These are phyloP conservation scores for Aphelinus atriplicis DNA, from an alignment of 1,140 invertebrate genomes.

Conservation along the genomic window DNA sequence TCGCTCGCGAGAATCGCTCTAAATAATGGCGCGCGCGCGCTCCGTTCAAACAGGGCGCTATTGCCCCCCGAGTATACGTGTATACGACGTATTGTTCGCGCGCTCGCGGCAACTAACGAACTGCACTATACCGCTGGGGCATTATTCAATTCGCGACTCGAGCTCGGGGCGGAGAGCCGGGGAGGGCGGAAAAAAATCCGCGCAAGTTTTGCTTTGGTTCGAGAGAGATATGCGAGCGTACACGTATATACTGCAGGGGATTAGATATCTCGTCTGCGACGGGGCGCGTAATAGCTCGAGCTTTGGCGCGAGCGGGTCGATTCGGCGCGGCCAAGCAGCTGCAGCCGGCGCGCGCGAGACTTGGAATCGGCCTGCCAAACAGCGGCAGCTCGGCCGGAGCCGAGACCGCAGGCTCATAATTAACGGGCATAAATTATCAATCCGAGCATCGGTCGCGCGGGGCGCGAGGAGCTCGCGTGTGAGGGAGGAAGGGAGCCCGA, in stretches of 20 bases:
- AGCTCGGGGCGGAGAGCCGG: too few relatives aligned
- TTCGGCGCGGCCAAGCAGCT: not conserved
- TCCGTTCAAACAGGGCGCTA: not conserved
- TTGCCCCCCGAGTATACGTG: not conserved
- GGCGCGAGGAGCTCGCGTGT: slow-evolving; percentile 45
- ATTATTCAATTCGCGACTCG: too few relatives aligned
- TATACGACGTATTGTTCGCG: too few relatives aligned
- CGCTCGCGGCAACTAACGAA: not conserved
- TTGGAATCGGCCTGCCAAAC: slow-evolving; percentile 1
- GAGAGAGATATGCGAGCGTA: too few relatives aligned
- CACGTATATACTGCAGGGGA: too few relatives aligned
- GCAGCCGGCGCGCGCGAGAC: not conserved
- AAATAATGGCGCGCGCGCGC: not conserved
- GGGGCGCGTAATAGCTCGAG: not conserved
- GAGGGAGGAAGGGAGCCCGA: slow-evolving; percentile 4
- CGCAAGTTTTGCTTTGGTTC: too few relatives aligned
- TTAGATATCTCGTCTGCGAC: too few relatives aligned
- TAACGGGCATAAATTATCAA: slow-evolving; percentile 67
- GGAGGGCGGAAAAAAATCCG: too few relatives aligned
- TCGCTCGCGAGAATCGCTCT: slow-evolving; percentile 12
- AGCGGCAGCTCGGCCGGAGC: slow-evolving; percentile 31
- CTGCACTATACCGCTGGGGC: not conserved
- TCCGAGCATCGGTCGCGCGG: slow-evolving; percentile 61
- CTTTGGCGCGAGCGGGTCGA: not conserved
- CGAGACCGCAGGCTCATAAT: slow-evolving; percentile 63